Base-by-base conservation (phyloP, 1,140 invertebrate genomes). In the Muscidifurax raptorellus region DNA sequence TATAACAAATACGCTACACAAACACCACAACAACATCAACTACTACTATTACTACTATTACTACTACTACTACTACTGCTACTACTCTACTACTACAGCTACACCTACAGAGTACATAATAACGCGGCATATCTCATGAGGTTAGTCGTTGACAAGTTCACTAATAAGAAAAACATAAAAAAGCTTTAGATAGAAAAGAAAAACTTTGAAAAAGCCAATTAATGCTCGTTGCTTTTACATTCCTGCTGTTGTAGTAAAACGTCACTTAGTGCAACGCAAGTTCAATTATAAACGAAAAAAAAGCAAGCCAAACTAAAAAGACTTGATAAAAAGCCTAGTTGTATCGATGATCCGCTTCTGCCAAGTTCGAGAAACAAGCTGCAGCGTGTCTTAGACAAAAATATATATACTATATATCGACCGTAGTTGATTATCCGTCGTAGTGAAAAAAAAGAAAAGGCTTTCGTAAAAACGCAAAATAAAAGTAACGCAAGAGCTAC, bases 331-430 rank as follows among this genome's bases (percentile, higher is more conserved):
- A 32, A 80, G 40, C 69, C 18, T 52, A 84, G 36, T 72, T 79
- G 22, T 84, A 84, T 28, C 28, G 52, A 80, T 74, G 71, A 80
- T 79, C 47, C 25, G 66, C 67, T 84, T 77, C 12, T 66, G 76
- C 69, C 47, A 84, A 74, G 52, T 79, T 79, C 25, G 28, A 76
- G 25, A 82, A 76, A 22, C 27, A 72, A 74, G 40, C 67, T 32
- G 40, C 69, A 81, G 69, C 15, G 44, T 44, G n/a, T 25, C 12
- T 52, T 81, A 81, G 40, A 72, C 3, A 71, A 80, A 71, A 80
- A 40, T 10, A 40, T 40, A 67, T 79, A 80, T n/a, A 69, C 22
- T 40, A 36, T 27, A n/a, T 80, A 80, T 66, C 15, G 40, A 74
- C 22, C 27, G 22, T 81, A 81, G 80, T 72, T n/a, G 40, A 59